A percentile compares a stretch with the other conserved stretches of the same genome.
These are phyloP conservation scores for Serranus cabrilla DNA, from an alignment of 2,797 vertebrate species.

Conservation along the genomic window DNA sequence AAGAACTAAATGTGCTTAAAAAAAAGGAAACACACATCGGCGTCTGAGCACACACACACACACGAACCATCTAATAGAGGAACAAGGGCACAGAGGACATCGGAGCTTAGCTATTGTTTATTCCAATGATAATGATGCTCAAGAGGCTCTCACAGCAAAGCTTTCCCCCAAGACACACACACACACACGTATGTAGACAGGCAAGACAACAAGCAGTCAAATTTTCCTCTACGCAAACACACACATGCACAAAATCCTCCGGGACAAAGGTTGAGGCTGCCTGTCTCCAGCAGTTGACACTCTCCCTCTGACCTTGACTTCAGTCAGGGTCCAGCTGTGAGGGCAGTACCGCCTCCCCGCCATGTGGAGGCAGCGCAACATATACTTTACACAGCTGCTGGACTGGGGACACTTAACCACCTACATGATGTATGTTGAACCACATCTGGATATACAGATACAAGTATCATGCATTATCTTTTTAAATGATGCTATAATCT, in stretches of 20 bases:
- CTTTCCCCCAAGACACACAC: constrained; percentile 54
- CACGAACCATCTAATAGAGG: constrained; percentile 66
- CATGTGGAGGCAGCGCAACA: constrained; percentile 69
- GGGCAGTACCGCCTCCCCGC: constrained; percentile 58
- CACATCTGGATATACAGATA: constrained; percentile 36
- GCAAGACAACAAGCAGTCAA: constrained; percentile 33
- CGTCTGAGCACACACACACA: constrained; percentile 15
- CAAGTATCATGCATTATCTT: no score
- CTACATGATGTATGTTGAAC: not conserved
- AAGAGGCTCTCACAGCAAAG: constrained; percentile 55
- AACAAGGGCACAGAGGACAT: constrained; percentile 76
- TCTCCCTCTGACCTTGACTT: constrained; percentile 77
- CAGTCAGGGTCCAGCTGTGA: constrained; percentile 45
- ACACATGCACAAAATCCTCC: constrained; percentile 10
- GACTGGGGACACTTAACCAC: not conserved
- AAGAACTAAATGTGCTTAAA: not conserved
- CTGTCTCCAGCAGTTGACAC: constrained; percentile 49
- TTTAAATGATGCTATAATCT: no score
- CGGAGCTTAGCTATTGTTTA: constrained; percentile 78
- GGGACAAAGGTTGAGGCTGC: constrained; percentile 34
- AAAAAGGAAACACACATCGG: not conserved
- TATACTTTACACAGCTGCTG: constrained; percentile 23
- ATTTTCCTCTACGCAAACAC: constrained; percentile 49
- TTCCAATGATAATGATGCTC: constrained; percentile 76
- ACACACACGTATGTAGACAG: constrained; percentile 12